Base-by-base conservation (phyloP, 64 coral and sea anemone species). In the Montipora sp. region DNA sequence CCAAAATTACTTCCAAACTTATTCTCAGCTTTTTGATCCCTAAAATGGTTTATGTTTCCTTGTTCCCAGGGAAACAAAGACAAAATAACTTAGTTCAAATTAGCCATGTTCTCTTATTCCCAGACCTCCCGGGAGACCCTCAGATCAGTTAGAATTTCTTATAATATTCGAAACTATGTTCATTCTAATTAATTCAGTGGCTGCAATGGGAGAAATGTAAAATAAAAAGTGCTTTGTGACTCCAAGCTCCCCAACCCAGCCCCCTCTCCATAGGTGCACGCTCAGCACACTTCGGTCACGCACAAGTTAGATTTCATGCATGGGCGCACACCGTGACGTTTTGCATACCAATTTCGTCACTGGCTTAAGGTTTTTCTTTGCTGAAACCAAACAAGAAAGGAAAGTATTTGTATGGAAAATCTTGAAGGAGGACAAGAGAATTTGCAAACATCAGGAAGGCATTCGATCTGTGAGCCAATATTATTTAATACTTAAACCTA, bases 401-500 rank as follows among this genome's bases (percentile, higher is more conserved):
- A 8, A 9, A 11, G 22, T 13, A 75, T 75, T 75, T 75, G 24
- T 75, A 45, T 75, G 73, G 13, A 22, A 51, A 53, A 15, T 65
- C 27, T 71, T 71, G 19, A 85, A 8, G 82, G 19, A 71, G 47
- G 46, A 71, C 59, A 47, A 66, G 3, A 44, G 16, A 45, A 50
- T 49, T 50, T 18, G 82, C 47, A 71, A 68, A 67, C 82, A 50
- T 12, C 12, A 72, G 19, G n/a, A 2, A 72, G 82, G 65, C 19
- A 71, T 44, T 69, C 65, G 65, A 85, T 8, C 7, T 67, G 44
- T 69, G 71, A 66, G 47, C 63, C 45, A 72, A 48, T 49, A 71
- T 71, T 85, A 45, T 85, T 85, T 49, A 85, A 48, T 71, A 84
- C 69, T 84, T 71, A 69, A 71, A 71, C 6, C 11, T 72, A 65